phyloP scores from a whole-genome alignment of 2,888 invertebrate species.

The Cephus runcator region DNA sequence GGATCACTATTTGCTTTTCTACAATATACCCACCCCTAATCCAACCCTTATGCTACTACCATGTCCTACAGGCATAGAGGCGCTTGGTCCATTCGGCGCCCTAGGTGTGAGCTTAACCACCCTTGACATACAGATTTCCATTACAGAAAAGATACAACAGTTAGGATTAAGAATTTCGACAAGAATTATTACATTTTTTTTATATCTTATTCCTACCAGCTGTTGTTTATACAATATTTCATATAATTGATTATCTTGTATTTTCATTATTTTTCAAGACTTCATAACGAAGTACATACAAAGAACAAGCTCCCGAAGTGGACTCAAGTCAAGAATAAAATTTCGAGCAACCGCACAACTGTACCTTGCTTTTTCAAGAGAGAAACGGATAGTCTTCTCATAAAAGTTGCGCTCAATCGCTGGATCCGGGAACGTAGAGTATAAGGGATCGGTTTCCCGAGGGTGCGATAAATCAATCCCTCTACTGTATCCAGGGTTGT shows the following conservation, averaged over 20 bases:
- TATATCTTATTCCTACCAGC: not conserved
- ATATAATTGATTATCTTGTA: not conserved
- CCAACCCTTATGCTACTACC: constrained; percentile 33
- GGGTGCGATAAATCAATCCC: constrained; percentile 64
- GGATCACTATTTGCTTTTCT: constrained; percentile 48
- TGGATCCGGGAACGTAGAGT: not conserved
- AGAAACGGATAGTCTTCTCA: not conserved
- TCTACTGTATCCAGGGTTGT: constrained; percentile 27
- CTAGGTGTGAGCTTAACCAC: not conserved
- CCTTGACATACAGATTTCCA: not conserved
- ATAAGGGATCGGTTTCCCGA: constrained; percentile 36
- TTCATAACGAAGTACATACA: not conserved
- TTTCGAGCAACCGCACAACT: not conserved
- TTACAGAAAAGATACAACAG: not conserved
- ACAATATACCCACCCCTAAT: constrained; percentile 40
- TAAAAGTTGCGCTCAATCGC: not conserved
- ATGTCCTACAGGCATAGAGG: constrained; percentile 17
- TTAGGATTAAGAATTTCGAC: not conserved
- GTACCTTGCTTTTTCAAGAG: not conserved
- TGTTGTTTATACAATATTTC: not conserved
- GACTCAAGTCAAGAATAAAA: not conserved
- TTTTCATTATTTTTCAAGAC: not conserved
- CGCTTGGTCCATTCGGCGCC: constrained; percentile 10
- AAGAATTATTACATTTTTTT: not conserved
- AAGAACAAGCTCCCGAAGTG: not conserved